A percentile compares a stretch with the other conserved stretches of the same genome.
These are phyloP conservation scores for Climacteris rufus DNA, from an alignment of 2,113 vertebrate genomes.

Conservation along the genomic window DNA sequence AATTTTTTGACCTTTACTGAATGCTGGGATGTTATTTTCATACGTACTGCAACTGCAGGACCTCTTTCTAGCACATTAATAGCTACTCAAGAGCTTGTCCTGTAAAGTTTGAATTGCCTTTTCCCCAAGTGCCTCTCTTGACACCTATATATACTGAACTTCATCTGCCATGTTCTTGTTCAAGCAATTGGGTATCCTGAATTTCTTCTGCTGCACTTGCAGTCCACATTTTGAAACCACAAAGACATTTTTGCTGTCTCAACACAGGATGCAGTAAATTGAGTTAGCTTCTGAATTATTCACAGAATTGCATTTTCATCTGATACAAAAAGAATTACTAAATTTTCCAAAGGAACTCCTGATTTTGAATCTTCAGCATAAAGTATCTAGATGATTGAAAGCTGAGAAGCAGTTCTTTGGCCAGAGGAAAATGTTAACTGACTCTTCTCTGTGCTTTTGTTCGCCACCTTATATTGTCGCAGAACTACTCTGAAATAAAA, in stretches of 20 bases:
- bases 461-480: neutral
- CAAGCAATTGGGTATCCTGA: neutral
- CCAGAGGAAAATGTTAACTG: neutral
- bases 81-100: neutral
- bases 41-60: neutral
- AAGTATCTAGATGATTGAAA: neutral
- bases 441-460: neutral
- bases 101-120: neutral
- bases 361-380: neutral
- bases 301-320: neutral
- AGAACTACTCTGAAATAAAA: neutral
- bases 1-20: neutral
- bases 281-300: neutral
- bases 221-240: neutral
- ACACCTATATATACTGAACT: neutral
- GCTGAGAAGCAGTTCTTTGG: neutral
- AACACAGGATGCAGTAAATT: neutral
- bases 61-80: neutral
- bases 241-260: neutral
- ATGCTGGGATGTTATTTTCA: neutral
- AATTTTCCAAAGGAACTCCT: neutral
- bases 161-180: neutral
- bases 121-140: neutral
- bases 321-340: neutral
- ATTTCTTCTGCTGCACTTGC: neutral